These are phyloP conservation scores for Triops cancriformis DNA, from an alignment of 1,140 invertebrate species.

Conservation along the genomic window DNA sequence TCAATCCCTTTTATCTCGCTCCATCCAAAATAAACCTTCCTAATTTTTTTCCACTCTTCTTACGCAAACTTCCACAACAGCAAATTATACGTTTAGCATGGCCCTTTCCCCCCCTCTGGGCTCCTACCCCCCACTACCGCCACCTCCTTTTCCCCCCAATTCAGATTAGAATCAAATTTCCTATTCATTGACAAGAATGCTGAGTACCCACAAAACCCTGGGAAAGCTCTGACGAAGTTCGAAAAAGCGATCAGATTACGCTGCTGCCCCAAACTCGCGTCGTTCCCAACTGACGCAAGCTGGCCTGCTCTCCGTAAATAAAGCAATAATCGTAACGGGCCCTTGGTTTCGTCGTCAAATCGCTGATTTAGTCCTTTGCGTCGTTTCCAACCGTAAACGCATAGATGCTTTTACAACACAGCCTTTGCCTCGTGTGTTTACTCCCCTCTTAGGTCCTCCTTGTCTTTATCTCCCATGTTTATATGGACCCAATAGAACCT, in stretches of 20 bases:
- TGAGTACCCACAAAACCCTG: background rate
- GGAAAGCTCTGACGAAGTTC: background rate
- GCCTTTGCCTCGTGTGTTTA: background rate
- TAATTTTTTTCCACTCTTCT: too few relatives aligned
- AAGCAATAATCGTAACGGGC: too few relatives aligned
- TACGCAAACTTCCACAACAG: too few relatives aligned
- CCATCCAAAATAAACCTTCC: background rate
- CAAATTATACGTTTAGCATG: background rate
- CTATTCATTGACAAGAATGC: background rate
- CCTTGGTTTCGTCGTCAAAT: too few relatives aligned
- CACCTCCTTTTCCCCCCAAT: background rate
- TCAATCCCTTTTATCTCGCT: background rate
- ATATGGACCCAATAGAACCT: constrained; percentile 10
- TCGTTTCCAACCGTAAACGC: too few relatives aligned
- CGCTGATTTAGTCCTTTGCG: too few relatives aligned
- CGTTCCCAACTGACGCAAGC: background rate
- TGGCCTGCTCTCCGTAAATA: too few relatives aligned
- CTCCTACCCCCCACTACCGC: background rate
- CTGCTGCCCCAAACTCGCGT: background rate
- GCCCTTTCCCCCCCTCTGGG: background rate
- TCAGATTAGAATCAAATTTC: background rate
- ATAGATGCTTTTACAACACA: background rate
- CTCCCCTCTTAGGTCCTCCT: background rate
- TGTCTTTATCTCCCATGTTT: background rate
- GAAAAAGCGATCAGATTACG: background rate